A percentile compares a stretch with the other conserved stretches of the same genome.
phyloP scores from a whole-genome alignment of 2,797 vertebrate species.

The Etheostoma perlongum region DNA sequence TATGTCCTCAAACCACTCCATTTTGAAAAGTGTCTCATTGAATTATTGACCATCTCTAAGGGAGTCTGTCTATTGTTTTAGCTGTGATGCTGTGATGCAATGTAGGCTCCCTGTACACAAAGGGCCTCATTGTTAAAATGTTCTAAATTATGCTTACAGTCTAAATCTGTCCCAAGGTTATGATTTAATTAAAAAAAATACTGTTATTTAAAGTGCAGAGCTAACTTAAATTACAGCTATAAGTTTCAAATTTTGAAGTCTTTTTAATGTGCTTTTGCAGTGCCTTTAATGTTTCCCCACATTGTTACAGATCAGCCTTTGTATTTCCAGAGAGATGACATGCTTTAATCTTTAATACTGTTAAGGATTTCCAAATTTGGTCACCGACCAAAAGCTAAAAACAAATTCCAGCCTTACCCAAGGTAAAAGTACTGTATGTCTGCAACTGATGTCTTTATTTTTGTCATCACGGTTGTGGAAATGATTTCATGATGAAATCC shows the following conservation, averaged over 20 bases:
- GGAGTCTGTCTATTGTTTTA: slow-evolving; percentile 19
- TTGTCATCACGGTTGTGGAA: slow-evolving; percentile 31
- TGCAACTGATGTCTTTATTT: slow-evolving; percentile 11
- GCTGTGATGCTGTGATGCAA: slow-evolving; percentile 17
- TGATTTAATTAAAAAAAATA: slow-evolving; percentile 23
- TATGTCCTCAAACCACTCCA: slow-evolving; percentile 1
- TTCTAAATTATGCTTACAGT: background rate
- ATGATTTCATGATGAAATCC: slow-evolving; percentile 29
- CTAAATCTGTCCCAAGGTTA: slow-evolving; percentile 19
- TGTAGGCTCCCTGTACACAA: slow-evolving; percentile 9
- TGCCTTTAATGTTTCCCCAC: slow-evolving; percentile 29
- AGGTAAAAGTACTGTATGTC: background rate
- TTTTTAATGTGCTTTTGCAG: slow-evolving; percentile 22
- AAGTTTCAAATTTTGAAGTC: slow-evolving; percentile 21
- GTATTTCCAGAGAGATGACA: slow-evolving; percentile 23
- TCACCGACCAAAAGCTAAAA: slow-evolving; percentile 32
- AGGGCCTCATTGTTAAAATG: slow-evolving; percentile 3
- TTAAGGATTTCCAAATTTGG: slow-evolving; percentile 23
- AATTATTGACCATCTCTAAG: slow-evolving; percentile 39
- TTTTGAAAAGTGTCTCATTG: slow-evolving; percentile 16
- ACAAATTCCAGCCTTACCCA: background rate
- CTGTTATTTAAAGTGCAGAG: background rate
- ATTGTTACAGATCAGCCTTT: slow-evolving; percentile 8
- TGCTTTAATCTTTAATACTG: background rate
- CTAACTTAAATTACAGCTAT: slow-evolving; percentile 22